Percentiles rank a stretch among this genome's conserved stretches.
phyloP scores from a whole-genome alignment of 2,113 vertebrate species.

The Anas platyrhynchos region DNA sequence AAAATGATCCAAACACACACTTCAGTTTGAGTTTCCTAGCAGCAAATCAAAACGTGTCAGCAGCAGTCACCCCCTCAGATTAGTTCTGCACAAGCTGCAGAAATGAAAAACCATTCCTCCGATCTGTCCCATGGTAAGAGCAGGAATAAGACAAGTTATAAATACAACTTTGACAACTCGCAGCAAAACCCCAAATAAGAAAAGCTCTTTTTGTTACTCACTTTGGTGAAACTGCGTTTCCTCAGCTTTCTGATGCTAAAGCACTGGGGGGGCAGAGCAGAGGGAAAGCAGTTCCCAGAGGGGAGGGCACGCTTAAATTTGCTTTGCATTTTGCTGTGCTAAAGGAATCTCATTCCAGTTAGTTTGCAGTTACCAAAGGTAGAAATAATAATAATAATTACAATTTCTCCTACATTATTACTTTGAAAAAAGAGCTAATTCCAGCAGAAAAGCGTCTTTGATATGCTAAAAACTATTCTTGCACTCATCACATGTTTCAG shows the following conservation, averaged over 20 bases:
- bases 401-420: not conserved
- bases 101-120: not conserved
- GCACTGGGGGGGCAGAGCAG: not conserved
- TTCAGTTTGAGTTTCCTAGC: not conserved
- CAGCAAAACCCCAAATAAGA: not conserved
- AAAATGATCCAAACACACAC: not conserved
- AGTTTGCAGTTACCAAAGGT: not conserved
- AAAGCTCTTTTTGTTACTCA: not conserved
- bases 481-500: not conserved
- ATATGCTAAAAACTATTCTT: not conserved
- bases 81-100: not conserved
- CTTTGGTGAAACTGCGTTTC: not conserved
- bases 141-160: not conserved
- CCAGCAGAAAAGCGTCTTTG: not conserved
- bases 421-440: not conserved
- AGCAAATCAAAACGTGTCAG: not conserved
- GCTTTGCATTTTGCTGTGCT: not conserved
- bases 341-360: not conserved
- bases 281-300: not conserved
- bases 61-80: not conserved
- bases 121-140: not conserved
- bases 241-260: not conserved
- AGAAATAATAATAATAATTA: not conserved
- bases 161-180: not conserved
- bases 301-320: not conserved